Evolutionary conservation across 2,797 vertebrate genomes (phyloP).

Genomic region (Cyclura pinguis): DNA sequence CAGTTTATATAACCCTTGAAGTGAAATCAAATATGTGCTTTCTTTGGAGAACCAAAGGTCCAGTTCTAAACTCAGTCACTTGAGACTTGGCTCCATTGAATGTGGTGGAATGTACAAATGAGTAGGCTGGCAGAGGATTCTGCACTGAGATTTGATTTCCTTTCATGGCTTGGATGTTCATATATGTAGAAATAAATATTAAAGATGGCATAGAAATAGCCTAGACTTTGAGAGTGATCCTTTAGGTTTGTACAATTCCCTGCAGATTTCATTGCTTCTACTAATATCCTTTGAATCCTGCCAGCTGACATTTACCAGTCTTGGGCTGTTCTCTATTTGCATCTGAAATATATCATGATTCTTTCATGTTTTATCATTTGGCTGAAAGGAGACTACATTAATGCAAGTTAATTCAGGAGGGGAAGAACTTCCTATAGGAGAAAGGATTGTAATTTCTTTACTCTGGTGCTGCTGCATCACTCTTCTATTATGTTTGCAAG

Average conservation of each 20-base stretch:
- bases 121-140: neutral
- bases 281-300: conserved; percentile 22
- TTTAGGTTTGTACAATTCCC: neutral
- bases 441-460: neutral
- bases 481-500: neutral
- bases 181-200: neutral
- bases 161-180: conserved; percentile 6
- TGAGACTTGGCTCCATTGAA: no score
- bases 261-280: conserved; percentile 1
- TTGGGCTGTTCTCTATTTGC: conserved; percentile 31
- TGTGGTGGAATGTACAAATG: neutral
- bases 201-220: neutral
- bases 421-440: neutral
- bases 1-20: neutral
- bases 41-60: neutral
- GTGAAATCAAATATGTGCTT: neutral
- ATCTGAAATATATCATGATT: conserved; percentile 4
- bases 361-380: conserved; percentile 15
- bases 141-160: neutral
- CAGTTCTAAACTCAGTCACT: no score
- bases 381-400: conserved; percentile 6
- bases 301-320: neutral
- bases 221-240: neutral
- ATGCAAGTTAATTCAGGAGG: neutral
- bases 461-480: neutral